These are phyloP conservation scores for Drymonia ruficornis DNA, from an alignment of 2,888 invertebrate genomes.

Conservation along the genomic window DNA sequence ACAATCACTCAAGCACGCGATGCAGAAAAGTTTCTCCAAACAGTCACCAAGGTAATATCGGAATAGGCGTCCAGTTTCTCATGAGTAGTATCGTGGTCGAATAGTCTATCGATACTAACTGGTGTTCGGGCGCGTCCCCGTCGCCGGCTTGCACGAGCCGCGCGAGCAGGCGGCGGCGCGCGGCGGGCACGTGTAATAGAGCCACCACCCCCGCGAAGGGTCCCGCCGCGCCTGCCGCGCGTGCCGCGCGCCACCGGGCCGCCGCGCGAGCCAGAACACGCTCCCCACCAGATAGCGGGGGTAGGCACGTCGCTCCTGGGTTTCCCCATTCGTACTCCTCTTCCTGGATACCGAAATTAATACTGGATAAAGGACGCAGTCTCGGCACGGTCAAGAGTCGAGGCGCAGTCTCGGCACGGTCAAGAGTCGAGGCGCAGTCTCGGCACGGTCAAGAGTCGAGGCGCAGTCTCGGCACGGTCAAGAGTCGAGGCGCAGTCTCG, in stretches of 20 bases:
- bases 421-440: too few species aligned
- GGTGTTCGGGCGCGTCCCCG: conserved; percentile 86
- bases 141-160: conserved; percentile 92
- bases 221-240: conserved; percentile 85
- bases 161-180: conserved; percentile 86
- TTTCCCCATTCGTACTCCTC: conserved; percentile 95
- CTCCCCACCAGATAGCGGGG: conserved; percentile 86
- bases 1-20: too few species aligned
- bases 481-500: too few species aligned
- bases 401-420: too few species aligned
- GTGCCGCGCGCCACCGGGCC: conserved; percentile 84
- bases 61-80: too few species aligned
- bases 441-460: too few species aligned
- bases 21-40: too few species aligned
- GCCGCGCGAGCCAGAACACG: conserved; percentile 71
- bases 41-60: too few species aligned
- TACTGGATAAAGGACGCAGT: too few species aligned
- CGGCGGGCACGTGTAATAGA: conserved; percentile 85
- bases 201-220: conserved; percentile 82
- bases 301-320: conserved; percentile 83
- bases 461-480: too few species aligned
- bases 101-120: conserved; percentile 63
- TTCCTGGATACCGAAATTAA: conserved; percentile 85
- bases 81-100: too few species aligned
- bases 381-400: too few species aligned